Evolutionary conservation across 2,113 vertebrate genomes (phyloP).

Genomic region (Irena cyanogastra): DNA sequence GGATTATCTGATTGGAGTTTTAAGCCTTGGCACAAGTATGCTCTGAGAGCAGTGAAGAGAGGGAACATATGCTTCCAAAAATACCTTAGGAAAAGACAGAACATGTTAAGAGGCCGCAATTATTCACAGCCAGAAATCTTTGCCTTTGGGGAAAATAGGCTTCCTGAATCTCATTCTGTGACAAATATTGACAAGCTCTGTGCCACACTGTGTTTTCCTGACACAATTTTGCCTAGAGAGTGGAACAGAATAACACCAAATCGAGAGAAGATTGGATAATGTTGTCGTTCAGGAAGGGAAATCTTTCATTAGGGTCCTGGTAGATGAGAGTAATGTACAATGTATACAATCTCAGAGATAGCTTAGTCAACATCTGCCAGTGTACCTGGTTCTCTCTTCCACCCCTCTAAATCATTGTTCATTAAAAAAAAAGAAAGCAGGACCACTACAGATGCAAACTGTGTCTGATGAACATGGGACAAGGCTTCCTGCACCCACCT

Average conservation of each 20-base stretch:
- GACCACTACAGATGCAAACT: background rate
- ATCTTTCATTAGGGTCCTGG: background rate
- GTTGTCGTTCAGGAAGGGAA: background rate
- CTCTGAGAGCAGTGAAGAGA: slow-evolving; percentile 4
- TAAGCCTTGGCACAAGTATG: slow-evolving; percentile 16
- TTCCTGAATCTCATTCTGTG: background rate
- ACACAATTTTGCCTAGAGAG: background rate
- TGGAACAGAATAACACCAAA: background rate
- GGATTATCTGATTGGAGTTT: background rate
- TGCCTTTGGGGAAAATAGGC: slow-evolving; percentile 32
- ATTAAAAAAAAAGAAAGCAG: background rate
- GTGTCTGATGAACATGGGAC: rapidly evolving
- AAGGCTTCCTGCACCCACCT: background rate
- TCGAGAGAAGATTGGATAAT: background rate
- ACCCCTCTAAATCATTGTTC: background rate
- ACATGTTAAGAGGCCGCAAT: slow-evolving; percentile 46
- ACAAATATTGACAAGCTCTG: slow-evolving; percentile 49
- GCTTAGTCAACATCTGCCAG: background rate
- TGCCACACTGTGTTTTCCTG: slow-evolving; percentile 10
- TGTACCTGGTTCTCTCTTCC: background rate
- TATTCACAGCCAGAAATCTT: slow-evolving; percentile 48
- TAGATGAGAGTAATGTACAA: background rate
- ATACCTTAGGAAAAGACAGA: slow-evolving; percentile 54
- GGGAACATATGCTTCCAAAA: slow-evolving; percentile 55
- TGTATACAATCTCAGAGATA: background rate